Evolutionary conservation across 2,888 invertebrate genomes (phyloP).

Genomic region (Hymenopus coronatus): DNA sequence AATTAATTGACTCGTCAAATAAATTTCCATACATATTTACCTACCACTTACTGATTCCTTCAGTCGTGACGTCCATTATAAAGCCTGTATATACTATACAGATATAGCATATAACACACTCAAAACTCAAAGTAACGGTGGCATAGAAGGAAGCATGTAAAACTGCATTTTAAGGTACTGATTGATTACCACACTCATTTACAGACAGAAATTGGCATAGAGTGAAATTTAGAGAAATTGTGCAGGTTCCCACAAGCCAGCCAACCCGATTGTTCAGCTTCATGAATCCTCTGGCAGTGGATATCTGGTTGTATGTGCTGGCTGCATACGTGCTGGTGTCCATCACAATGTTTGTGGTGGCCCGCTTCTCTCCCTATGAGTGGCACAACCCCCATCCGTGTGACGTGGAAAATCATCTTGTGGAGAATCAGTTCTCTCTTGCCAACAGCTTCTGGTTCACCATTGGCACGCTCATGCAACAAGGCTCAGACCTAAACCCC

Average conservation of each 20-base stretch:
- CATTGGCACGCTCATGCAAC: constrained; percentile 85
- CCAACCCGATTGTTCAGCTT: constrained; percentile 76
- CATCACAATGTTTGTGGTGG: constrained; percentile 74
- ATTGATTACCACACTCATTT: neutral
- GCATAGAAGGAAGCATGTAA: neutral
- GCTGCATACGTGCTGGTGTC: constrained; percentile 78
- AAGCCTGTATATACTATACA: too few species aligned
- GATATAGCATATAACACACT: too few species aligned
- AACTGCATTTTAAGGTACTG: neutral
- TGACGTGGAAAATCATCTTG: constrained; percentile 58
- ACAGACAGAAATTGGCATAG: constrained; percentile 26
- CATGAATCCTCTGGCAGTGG: constrained; percentile 80
- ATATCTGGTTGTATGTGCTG: constrained; percentile 83
- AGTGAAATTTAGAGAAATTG: constrained; percentile 15
- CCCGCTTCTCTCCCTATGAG: constrained; percentile 77
- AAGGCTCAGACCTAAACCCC: constrained; percentile 76
- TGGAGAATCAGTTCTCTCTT: constrained; percentile 78
- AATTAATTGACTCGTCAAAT: too few species aligned
- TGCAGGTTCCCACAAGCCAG: constrained; percentile 66
- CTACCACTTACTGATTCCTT: too few species aligned
- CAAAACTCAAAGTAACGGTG: too few species aligned
- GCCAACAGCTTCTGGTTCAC: constrained; percentile 86
- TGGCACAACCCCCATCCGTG: constrained; percentile 73
- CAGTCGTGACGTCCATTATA: too few species aligned
- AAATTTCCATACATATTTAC: too few species aligned